phyloP scores from a whole-genome alignment of 1,140 invertebrate species.

The Ooceraea biroi region DNA sequence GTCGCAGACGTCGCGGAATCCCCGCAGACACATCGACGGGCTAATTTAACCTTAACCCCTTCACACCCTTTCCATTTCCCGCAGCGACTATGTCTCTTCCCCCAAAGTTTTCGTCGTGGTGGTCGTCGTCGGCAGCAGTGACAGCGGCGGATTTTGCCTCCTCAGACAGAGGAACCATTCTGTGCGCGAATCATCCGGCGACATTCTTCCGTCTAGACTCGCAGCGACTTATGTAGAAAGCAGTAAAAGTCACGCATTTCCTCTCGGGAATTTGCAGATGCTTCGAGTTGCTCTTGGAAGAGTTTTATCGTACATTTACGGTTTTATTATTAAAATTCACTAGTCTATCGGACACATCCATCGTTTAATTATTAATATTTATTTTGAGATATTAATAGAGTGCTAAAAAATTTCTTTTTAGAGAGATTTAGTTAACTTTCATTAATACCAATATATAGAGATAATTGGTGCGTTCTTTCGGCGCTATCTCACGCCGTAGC shows the following conservation, averaged over 20 bases:
- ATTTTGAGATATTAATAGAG: no score
- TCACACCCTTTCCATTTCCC: constrained; percentile 56
- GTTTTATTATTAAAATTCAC: no score
- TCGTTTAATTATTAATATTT: no score
- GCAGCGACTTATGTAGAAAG: constrained; percentile 19
- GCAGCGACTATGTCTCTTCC: constrained; percentile 28
- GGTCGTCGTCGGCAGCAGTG: background rate
- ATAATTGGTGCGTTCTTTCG: background rate
- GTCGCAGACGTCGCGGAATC: constrained; percentile 69
- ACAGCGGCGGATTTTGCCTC: background rate
- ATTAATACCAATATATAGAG: no score
- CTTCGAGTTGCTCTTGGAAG: background rate
- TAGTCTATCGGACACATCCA: no score
- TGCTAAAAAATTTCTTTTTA: no score
- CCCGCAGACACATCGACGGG: constrained; percentile 37
- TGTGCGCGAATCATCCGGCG: background rate
- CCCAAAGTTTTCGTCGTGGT: background rate
- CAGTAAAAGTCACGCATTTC: background rate
- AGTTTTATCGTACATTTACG: constrained; percentile 12
- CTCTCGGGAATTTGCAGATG: background rate
- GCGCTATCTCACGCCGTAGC: constrained; percentile 10
- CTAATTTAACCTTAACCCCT: constrained; percentile 60
- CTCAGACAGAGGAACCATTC: constrained; percentile 1
- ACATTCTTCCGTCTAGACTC: constrained; percentile 48
- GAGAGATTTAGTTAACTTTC: no score